Conservation (phyloP, 2,797 vertebrate species). For the Muscicapa comitata region DNA sequence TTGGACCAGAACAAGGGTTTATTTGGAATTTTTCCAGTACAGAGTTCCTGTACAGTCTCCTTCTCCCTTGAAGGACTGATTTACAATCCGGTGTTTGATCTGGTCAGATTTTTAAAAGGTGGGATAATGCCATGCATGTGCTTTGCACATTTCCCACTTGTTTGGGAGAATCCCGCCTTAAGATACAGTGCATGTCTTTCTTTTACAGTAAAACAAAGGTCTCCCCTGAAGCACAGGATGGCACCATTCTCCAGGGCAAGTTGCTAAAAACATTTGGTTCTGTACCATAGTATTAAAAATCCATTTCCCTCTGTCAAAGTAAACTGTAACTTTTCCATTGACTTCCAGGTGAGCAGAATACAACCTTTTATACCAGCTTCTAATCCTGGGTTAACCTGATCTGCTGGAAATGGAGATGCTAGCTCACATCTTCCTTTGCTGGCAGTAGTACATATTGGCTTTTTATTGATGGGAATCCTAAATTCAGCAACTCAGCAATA, state of each 20-base stretch:
- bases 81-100: not conserved
- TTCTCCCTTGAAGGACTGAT: not conserved
- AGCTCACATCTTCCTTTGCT: not conserved
- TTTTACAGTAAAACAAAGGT: not conserved
- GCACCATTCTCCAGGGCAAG: not conserved
- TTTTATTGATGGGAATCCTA: not conserved
- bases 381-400: not conserved
- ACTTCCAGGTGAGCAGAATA: not conserved
- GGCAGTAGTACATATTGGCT: not conserved
- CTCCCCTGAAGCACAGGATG: not conserved
- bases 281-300: not conserved
- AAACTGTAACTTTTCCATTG: not conserved
- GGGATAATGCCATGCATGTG: not conserved
- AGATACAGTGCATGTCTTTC: not conserved
- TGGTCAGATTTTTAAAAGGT: not conserved
- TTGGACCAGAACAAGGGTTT: not conserved
- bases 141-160: not conserved
- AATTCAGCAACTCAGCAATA: not conserved
- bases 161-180: not conserved
- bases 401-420: not conserved
- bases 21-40: accelerated
- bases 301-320: not conserved
- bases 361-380: not conserved
- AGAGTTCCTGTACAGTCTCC: not conserved
- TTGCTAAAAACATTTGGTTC: not conserved